Conservation (phyloP, 2,888 invertebrate genomes). For the Dendrolimus houi region DNA sequence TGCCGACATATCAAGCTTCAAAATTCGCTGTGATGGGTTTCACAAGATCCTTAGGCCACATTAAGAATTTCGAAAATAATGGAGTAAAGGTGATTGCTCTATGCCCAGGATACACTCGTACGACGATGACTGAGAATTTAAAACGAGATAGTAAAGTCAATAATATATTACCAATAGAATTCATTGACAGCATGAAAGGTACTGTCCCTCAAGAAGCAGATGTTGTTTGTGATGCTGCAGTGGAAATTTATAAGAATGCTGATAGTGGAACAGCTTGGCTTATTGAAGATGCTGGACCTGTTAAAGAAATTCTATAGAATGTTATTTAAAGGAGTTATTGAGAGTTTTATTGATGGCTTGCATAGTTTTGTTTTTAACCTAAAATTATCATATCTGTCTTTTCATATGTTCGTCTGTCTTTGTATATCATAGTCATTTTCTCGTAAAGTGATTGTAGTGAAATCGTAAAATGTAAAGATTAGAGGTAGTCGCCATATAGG, state of each 20-base stretch:
- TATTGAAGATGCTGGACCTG: background rate
- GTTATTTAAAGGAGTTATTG: too few relatives aligned
- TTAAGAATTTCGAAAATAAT: conserved; percentile 39
- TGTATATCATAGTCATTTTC: too few relatives aligned
- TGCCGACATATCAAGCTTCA: conserved; percentile 70
- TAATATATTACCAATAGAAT: too few relatives aligned
- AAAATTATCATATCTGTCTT: too few relatives aligned
- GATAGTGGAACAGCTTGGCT: conserved; percentile 1
- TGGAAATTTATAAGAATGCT: conserved; percentile 13
- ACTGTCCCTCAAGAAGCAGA: background rate
- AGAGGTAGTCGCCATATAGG: too few relatives aligned
- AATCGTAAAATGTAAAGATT: too few relatives aligned
- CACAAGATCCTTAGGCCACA: conserved; percentile 43
- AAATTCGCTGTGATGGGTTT: conserved; percentile 63
- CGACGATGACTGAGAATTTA: background rate
- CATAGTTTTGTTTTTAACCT: too few relatives aligned
- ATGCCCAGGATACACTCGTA: conserved; percentile 1
- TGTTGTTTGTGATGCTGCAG: conserved; percentile 7
- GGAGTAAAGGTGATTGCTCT: conserved; percentile 22
- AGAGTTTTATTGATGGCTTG: too few relatives aligned
- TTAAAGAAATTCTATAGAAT: background rate
- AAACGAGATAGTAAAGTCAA: background rate
- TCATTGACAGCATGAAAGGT: background rate
- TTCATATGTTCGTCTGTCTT: too few relatives aligned
- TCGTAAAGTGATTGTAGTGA: too few relatives aligned